These are phyloP conservation scores for Pseudomyrmex pallidus DNA, from an alignment of 1,140 invertebrate species.

Conservation along the genomic window DNA sequence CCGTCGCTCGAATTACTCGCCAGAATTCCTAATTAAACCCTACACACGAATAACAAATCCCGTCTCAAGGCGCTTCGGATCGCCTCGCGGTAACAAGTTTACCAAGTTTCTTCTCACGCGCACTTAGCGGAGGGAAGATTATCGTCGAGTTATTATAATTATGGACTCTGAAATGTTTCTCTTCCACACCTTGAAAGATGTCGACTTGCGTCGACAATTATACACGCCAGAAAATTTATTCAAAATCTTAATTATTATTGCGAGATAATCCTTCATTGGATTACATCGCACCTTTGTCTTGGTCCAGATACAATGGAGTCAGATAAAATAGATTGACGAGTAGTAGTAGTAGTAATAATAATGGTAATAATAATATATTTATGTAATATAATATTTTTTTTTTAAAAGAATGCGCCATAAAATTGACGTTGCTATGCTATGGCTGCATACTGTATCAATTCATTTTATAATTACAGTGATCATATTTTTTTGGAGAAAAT, in stretches of 20 bases:
- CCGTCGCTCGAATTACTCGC: constrained; percentile 48
- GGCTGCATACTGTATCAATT: no score
- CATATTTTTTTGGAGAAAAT: no score
- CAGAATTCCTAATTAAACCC: constrained; percentile 70
- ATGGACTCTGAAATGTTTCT: constrained; percentile 14
- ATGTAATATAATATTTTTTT: background rate
- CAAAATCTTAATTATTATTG: no score
- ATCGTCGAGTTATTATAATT: constrained; percentile 58
- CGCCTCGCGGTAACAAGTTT: constrained; percentile 63
- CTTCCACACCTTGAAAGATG: background rate
- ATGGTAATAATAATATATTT: no score
- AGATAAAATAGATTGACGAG: no score
- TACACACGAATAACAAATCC: constrained; percentile 66
- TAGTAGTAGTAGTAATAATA: no score
- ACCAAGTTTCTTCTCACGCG: constrained; percentile 59
- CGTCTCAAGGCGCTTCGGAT: constrained; percentile 55
- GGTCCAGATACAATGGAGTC: background rate
- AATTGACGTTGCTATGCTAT: no score
- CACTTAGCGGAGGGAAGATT: constrained; percentile 53
- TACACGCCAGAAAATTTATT: background rate
- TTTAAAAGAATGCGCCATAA: background rate
- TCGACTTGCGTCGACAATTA: constrained; percentile 18
- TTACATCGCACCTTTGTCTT: background rate
- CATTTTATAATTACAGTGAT: no score
- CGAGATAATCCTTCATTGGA: no score